Base-by-base conservation (phyloP, 2,113 vertebrate species). In the Tricholaema leucomelas region DNA sequence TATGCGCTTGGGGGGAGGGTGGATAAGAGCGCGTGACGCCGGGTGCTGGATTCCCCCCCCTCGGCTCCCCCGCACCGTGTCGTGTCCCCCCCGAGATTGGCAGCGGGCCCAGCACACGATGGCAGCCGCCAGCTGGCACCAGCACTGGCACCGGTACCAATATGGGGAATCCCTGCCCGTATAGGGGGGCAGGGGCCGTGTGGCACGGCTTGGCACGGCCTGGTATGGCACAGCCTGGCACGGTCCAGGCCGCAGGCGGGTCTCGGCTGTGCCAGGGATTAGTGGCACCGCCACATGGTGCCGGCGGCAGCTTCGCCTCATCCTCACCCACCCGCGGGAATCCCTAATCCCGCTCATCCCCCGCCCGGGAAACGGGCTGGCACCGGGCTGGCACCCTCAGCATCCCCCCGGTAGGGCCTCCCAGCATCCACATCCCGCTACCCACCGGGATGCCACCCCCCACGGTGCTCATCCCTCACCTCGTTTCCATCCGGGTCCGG, bases 71-170 rank as follows among this genome's bases (percentile, higher is more conserved):
- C 44, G 44, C 44, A 44, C 6, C 44, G 44, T 44, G 44, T 44
- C 44, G 44, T 44, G 44, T 44, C 72, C 44, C 35, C 72, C 77
- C 12, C 27, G n/a, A 19, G 44, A 19, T 27, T 76, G 82, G 89
- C 85, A 3, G 21, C 12, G 8, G 56, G 89, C 72, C 85, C 38
- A 6, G 87, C 52, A 54, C 44, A n/a, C 23, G 3, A 18, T 20
- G 61, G 50, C 14, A 6, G 31, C 21, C 23, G 77, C 87, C 87
- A 90, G 91, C 87, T 87, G 91, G 91, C 91, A 60, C 61, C 59
- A 30, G 30, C 28, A 21, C 31, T 21, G 87, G 91, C 87, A 60
- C 61, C 74, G 40, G 20, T 30, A 14, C 64, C 76, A 40, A 66
- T 66, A 4, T 31, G 91, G 91, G 76, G 76, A 81, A 85, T 90